A percentile compares a stretch with the other conserved stretches of the same genome.
Evolutionary conservation across 1,140 invertebrate genomes (phyloP).

Genomic region (Sitophilus oryzae): DNA sequence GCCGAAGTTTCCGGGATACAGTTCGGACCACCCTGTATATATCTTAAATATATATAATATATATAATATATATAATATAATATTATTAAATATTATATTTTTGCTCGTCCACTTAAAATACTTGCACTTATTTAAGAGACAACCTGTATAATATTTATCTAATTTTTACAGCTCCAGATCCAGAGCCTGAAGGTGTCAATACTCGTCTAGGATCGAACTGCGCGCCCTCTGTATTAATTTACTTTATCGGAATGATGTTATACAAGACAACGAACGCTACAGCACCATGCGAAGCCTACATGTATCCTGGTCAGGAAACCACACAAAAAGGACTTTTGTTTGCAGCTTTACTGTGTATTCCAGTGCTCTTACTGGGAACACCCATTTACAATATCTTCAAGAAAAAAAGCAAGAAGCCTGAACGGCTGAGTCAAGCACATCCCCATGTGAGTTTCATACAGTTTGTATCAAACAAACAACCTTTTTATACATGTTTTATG

Average conservation of each 20-base stretch:
- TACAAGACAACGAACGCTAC: constrained; percentile 55
- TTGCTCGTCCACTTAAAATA: too few species aligned
- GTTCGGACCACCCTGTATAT: too few species aligned
- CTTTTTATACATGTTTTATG: not conserved
- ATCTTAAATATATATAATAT: too few species aligned
- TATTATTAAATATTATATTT: too few species aligned
- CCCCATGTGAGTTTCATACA: constrained; percentile 37
- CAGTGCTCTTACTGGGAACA: constrained; percentile 92
- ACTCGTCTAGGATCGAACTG: constrained; percentile 50
- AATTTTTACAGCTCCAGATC: too few species aligned
- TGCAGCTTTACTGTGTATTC: constrained; percentile 82
- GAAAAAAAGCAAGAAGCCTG: constrained; percentile 43
- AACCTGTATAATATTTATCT: too few species aligned
- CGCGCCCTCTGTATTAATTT: constrained; percentile 84
- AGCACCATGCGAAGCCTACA: constrained; percentile 51
- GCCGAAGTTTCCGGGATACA: too few species aligned
- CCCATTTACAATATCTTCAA: constrained; percentile 70
- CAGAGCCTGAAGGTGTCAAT: too few species aligned
- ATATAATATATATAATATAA: too few species aligned
- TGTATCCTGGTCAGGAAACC: constrained; percentile 64
- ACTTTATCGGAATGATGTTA: constrained; percentile 90
- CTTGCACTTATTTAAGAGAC: too few species aligned
- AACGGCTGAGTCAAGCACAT: constrained; percentile 38
- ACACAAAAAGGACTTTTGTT: constrained; percentile 83
- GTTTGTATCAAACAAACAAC: constrained; percentile 13